Conservation (phyloP, 2,888 invertebrate genomes). For the Scaptomyza cyrtandrae region DNA sequence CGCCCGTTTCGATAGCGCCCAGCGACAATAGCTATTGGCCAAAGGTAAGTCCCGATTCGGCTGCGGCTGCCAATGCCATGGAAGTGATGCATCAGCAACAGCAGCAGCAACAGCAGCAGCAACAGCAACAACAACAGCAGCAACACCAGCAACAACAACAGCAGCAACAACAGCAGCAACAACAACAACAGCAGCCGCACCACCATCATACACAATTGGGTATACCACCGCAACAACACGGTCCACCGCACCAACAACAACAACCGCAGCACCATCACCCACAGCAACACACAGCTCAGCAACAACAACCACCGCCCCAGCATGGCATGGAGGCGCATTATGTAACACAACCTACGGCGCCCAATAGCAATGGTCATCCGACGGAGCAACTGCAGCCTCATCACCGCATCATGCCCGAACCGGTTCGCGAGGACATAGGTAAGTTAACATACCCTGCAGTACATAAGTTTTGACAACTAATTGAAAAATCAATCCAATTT, state of each 20-base stretch:
- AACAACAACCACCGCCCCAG: slow-evolving; percentile 87
- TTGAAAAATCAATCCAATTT: not conserved
- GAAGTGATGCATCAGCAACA: slow-evolving; percentile 88
- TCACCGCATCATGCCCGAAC: slow-evolving; percentile 86
- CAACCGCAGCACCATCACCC: slow-evolving; percentile 85
- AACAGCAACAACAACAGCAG: slow-evolving; percentile 86
- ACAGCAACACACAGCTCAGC: slow-evolving; percentile 73
- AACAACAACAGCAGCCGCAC: slow-evolving; percentile 84
- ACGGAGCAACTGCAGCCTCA: slow-evolving; percentile 89
- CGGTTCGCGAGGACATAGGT: slow-evolving; percentile 85
- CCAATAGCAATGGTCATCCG: slow-evolving; percentile 87
- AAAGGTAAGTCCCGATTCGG: slow-evolving; percentile 92
- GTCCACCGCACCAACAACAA: slow-evolving; percentile 81
- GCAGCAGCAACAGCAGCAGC: slow-evolving; percentile 86
- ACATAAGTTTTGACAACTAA: not conserved
- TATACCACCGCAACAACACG: slow-evolving; percentile 86
- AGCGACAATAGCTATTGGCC: slow-evolving; percentile 90
- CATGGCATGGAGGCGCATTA: slow-evolving; percentile 85
- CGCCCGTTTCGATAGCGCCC: slow-evolving; percentile 82
- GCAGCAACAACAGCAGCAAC: slow-evolving; percentile 69
- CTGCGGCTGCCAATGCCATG: slow-evolving; percentile 86
- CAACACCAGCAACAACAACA: slow-evolving; percentile 82
- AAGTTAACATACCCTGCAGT: slow-evolving; percentile 63
- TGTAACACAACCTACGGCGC: slow-evolving; percentile 86
- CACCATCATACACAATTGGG: slow-evolving; percentile 87